phyloP scores from a whole-genome alignment of 2,888 invertebrate genomes.

The Drosophila niveifrons region DNA sequence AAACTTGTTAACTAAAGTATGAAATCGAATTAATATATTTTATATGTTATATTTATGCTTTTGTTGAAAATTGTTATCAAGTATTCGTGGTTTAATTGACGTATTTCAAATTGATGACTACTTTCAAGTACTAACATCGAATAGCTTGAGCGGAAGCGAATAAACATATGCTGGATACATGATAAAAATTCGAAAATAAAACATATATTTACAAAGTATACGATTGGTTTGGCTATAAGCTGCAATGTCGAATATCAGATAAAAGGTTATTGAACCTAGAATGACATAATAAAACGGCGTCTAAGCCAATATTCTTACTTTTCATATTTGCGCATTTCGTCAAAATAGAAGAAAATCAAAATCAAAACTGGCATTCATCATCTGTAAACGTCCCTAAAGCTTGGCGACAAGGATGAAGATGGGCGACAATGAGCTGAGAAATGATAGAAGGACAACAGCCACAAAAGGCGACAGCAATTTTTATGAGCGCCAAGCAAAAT shows the following conservation, averaged over 20 bases:
- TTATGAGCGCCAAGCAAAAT: constrained; percentile 68
- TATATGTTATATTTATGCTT: not conserved
- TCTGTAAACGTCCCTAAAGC: constrained; percentile 64
- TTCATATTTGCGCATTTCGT: constrained; percentile 56
- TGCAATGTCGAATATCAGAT: constrained; percentile 10
- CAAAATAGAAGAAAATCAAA: constrained; percentile 55
- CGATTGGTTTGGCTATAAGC: constrained; percentile 18
- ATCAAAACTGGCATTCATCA: constrained; percentile 71
- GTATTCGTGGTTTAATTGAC: not conserved
- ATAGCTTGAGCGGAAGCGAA: constrained; percentile 4
- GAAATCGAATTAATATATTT: not conserved
- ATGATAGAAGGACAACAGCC: constrained; percentile 17
- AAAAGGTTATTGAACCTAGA: constrained; percentile 51
- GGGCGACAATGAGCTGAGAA: constrained; percentile 30
- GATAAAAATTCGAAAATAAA: constrained; percentile 39
- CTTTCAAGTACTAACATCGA: not conserved
- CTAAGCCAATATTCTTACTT: constrained; percentile 37
- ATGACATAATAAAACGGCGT: constrained; percentile 26
- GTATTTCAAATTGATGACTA: not conserved
- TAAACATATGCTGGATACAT: constrained; percentile 39
- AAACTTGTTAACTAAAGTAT: too few species aligned
- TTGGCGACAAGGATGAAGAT: constrained; percentile 54
- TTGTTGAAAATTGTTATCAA: not conserved
- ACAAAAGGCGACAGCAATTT: constrained; percentile 51
- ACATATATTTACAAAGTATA: constrained; percentile 39